Percentiles rank a stretch among this genome's conserved stretches.
These are phyloP conservation scores for Callosobruchus maculatus DNA, from an alignment of 2,888 invertebrate species.

Conservation along the genomic window DNA sequence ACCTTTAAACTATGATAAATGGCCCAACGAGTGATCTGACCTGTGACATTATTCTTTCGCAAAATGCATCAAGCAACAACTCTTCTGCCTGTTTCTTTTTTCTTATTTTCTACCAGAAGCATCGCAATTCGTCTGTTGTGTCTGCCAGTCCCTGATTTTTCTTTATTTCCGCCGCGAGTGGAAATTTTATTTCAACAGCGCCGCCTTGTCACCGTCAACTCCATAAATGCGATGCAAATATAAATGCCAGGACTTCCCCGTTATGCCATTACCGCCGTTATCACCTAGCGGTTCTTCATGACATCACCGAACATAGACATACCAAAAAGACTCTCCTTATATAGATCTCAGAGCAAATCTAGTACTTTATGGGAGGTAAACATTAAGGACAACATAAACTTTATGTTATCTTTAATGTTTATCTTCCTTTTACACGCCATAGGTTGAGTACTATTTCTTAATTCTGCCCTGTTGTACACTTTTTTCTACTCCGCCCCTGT, in stretches of 20 bases:
- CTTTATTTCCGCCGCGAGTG: not conserved
- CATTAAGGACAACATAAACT: too few species aligned
- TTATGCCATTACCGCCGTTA: not conserved
- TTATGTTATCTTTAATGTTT: too few species aligned
- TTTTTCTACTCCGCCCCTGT: too few species aligned
- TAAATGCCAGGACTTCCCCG: not conserved
- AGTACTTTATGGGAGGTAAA: too few species aligned
- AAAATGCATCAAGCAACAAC: not conserved
- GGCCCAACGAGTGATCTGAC: too few species aligned
- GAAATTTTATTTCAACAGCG: not conserved
- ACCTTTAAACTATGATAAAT: too few species aligned
- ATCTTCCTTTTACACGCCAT: too few species aligned
- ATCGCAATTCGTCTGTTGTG: not conserved
- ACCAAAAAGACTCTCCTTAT: too few species aligned
- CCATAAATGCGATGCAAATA: not conserved
- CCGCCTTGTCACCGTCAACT: not conserved
- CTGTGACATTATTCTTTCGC: not conserved
- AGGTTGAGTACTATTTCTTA: too few species aligned
- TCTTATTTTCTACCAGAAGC: not conserved
- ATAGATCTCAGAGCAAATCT: too few species aligned
- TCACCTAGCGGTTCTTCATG: not conserved
- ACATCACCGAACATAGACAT: too few species aligned
- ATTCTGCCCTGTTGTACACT: too few species aligned
- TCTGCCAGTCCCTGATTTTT: not conserved
- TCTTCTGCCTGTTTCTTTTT: not conserved